Base-by-base conservation (phyloP, 2,888 invertebrate species). In the Oligia fasciuncula region DNA sequence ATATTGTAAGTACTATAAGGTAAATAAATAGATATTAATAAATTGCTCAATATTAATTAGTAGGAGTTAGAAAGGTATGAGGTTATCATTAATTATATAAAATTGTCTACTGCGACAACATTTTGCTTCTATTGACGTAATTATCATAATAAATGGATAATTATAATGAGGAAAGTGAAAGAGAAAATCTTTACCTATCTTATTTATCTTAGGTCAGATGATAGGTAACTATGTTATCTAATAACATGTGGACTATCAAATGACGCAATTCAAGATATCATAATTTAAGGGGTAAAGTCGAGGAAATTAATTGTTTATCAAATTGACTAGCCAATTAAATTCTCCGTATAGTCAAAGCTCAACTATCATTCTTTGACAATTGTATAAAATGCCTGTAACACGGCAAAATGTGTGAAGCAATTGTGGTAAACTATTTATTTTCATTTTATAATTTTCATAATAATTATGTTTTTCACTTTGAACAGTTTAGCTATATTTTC, bases 1-100 rank as follows among this genome's bases (percentile, higher is more conserved):
- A 54, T 66, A 35, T 70, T 67, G 17, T 79, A 60, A 79, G 66
- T 68, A 57, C 19, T 84, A 23, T 65, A 29, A 54, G 49, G 0
- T 71, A 73, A 23, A 29, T 76, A 72, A 46, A 9, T 81, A 73
- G 65, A 43, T 66, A 67, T 43, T 67, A 77, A 54, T 82, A 69
- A 79, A 74, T 77, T 79, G 82, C 82, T 88, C 87, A 85, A 86
- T 70, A 66, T 69, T 63, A 40, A 66, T 75, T 73, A 74, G 65
- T 71, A 73, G 75, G 19, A 76, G 69, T 80, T 74, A 75, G 51
- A 63, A 75, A 67, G 84, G 79, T 73, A 63, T 75, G 60, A 83
- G 76, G 87, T 86, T 86, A 83, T 76, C 19, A 46, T 79, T 60
- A 46, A 46, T 17, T 83, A 51, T 76, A 67, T 11, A 67, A 17